phyloP scores from a whole-genome alignment of 2,888 invertebrate species.

The Calameuta idolon region DNA sequence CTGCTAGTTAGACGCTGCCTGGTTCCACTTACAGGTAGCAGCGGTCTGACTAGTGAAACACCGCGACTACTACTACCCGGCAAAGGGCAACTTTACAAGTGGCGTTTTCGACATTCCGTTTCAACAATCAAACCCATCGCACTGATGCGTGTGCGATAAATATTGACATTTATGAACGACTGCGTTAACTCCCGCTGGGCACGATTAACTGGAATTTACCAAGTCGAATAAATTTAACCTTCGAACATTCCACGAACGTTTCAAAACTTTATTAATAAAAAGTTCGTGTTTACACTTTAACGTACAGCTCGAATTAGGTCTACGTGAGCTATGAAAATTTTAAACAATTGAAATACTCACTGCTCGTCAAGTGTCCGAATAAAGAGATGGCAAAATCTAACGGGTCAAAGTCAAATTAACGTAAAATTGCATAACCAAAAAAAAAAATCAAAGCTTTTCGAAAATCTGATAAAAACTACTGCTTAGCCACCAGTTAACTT shows the following conservation, averaged over 20 bases:
- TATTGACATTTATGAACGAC: no score
- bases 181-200: neutral
- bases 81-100: neutral
- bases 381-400: no score
- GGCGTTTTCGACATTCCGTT: neutral
- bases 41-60: neutral
- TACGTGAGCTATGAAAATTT: no score
- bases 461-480: conserved; percentile 30
- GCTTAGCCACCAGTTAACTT: conserved; percentile 36
- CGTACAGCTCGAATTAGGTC: no score
- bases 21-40: neutral
- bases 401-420: neutral
- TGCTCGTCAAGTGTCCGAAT: no score
- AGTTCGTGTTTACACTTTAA: no score
- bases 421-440: neutral
- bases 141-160: neutral
- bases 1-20: neutral
- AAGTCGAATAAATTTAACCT: neutral
- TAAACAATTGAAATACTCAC: neutral
- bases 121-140: neutral
- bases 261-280: no score
- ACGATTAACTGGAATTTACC: neutral
- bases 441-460: neutral
- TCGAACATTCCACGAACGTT: neutral
- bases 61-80: neutral